A percentile compares a stretch with the other conserved stretches of the same genome.
Conservation (phyloP, 2,797 vertebrate genomes). For the Hylomyscus alleni region DNA sequence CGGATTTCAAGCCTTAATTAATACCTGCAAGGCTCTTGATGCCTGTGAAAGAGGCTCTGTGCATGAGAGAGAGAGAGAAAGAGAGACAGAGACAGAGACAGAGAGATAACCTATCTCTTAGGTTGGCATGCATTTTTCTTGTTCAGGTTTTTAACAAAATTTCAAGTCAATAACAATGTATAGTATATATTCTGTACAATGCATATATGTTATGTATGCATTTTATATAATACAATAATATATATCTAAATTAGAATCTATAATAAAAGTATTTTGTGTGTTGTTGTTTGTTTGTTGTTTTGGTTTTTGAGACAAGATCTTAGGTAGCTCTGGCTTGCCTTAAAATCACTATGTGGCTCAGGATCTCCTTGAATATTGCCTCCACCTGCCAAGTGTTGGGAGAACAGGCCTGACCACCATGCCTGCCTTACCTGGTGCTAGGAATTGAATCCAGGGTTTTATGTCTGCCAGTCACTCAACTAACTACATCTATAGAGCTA, state of each 20-base stretch:
- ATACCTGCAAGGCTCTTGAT: no score
- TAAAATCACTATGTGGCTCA: neutral
- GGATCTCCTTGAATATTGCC: neutral
- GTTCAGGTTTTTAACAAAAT: neutral
- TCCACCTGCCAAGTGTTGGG: neutral
- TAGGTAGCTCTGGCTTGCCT: neutral
- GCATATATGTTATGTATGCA: neutral
- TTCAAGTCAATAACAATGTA: neutral
- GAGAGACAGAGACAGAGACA: neutral
- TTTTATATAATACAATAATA: neutral
- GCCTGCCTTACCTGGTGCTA: neutral
- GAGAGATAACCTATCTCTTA: neutral
- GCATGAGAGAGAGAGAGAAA: neutral
- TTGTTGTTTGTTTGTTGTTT: neutral
- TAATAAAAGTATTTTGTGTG: neutral
- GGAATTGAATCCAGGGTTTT: neutral
- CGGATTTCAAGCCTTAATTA: no score
- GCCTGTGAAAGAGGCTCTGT: no score
- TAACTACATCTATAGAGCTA: no score
- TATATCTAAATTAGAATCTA: neutral
- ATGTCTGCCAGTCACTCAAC: neutral
- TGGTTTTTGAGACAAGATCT: neutral
- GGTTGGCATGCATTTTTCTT: neutral
- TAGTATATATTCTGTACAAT: neutral
- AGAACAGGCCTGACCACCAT: neutral